phyloP scores from a whole-genome alignment of 2,113 vertebrate genomes.

The Polypterus senegalus region DNA sequence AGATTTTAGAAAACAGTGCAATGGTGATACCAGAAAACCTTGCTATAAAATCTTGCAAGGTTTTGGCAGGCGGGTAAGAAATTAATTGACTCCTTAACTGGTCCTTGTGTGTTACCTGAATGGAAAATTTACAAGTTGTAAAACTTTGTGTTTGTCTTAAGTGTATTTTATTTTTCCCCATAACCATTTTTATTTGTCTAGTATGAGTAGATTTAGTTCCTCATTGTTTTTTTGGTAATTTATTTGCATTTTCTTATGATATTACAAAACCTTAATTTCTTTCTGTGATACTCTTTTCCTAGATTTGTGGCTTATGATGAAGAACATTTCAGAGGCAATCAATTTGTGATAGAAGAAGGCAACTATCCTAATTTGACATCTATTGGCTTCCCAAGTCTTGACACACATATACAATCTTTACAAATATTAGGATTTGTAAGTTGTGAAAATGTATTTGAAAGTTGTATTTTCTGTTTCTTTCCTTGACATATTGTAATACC shows the following conservation, averaged over 20 bases:
- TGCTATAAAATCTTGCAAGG: slow-evolving; percentile 67
- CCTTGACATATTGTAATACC: no score
- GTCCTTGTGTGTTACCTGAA: not conserved
- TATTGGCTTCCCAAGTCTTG: slow-evolving; percentile 60
- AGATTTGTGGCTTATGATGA: slow-evolving; percentile 80
- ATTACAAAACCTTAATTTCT: no score
- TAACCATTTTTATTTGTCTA: no score
- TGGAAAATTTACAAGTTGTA: not conserved
- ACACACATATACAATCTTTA: slow-evolving; percentile 60
- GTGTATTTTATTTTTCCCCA: slow-evolving; percentile 12
- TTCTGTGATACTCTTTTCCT: slow-evolving; percentile 13
- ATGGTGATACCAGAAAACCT: slow-evolving; percentile 61
- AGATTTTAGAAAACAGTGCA: slow-evolving; percentile 56
- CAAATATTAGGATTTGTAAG: slow-evolving; percentile 67
- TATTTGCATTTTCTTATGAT: no score
- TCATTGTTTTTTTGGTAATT: no score
- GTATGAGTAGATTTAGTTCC: no score
- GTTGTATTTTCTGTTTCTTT: no score
- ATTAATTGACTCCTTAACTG: no score
- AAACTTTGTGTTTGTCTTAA: slow-evolving; percentile 2
- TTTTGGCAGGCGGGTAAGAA: slow-evolving; percentile 74
- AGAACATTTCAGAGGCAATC: slow-evolving; percentile 65
- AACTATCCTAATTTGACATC: slow-evolving; percentile 58
- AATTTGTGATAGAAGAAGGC: slow-evolving; percentile 86
- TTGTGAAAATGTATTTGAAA: slow-evolving; percentile 14